Conservation (phyloP, 1,140 invertebrate genomes). For the Drosophila littoralis region DNA sequence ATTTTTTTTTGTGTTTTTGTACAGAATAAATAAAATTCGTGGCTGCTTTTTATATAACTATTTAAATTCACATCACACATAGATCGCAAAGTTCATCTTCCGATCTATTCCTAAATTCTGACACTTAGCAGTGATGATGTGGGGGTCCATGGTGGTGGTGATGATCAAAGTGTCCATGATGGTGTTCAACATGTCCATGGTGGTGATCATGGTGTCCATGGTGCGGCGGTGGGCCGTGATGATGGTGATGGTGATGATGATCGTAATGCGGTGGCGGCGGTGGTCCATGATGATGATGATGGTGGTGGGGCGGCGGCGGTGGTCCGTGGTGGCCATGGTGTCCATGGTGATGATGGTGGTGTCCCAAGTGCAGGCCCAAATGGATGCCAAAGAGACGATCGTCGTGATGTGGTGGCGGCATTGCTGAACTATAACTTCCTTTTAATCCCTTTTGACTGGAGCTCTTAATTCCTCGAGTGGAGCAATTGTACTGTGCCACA, state of each 20-base stretch:
- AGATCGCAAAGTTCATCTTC: not conserved
- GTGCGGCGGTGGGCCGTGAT: slow-evolving; percentile 42
- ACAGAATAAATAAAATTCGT: slow-evolving; percentile 63
- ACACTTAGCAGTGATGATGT: slow-evolving; percentile 52
- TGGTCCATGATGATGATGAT: slow-evolving; percentile 43
- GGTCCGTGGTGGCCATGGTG: slow-evolving; percentile 28
- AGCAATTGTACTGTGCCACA: slow-evolving; percentile 42
- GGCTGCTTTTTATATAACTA: slow-evolving; percentile 4
- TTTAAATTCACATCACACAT: slow-evolving; percentile 16
- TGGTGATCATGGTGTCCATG: slow-evolving; percentile 27
- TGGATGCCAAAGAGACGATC: slow-evolving; percentile 69
- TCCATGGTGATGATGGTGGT: slow-evolving; percentile 44
- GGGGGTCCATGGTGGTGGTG: slow-evolving; percentile 57
- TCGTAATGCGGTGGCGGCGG: slow-evolving; percentile 34
- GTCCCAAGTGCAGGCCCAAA: slow-evolving; percentile 53
- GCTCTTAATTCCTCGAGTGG: slow-evolving; percentile 36
- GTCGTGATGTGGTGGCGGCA: slow-evolving; percentile 64
- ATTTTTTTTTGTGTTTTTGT: slow-evolving; percentile 6
- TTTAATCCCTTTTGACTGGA: slow-evolving; percentile 24
- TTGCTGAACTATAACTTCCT: slow-evolving; percentile 23
- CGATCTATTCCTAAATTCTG: not conserved
- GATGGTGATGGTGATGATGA: slow-evolving; percentile 55
- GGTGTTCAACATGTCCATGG: slow-evolving; percentile 15
- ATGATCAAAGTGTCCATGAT: slow-evolving; percentile 27
- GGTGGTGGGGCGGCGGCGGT: slow-evolving; percentile 26